Evolutionary conservation across 2,797 vertebrate species (phyloP).

Genomic region (Rhadinocentrus ornatus): DNA sequence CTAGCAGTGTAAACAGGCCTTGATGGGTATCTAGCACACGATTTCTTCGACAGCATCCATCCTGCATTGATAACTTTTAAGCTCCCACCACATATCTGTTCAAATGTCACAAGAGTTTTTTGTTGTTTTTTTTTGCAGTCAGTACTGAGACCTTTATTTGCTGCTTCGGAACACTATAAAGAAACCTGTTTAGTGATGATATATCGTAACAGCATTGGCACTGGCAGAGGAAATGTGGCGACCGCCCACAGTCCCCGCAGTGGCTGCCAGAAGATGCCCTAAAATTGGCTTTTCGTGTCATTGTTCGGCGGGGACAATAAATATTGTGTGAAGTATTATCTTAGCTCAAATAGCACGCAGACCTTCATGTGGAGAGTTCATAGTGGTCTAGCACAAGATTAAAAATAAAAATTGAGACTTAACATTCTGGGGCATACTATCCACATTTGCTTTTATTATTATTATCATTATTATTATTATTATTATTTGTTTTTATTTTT

Average conservation of each 20-base stretch:
- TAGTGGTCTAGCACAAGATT: neutral
- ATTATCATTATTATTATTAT: too few relatives aligned
- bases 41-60: constrained; percentile 60
- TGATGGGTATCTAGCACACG: constrained; percentile 19
- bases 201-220: constrained; percentile 32
- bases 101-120: neutral
- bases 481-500: too few relatives aligned
- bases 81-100: neutral
- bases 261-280: constrained; percentile 5
- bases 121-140: neutral
- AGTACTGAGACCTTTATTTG: neutral
- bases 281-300: neutral
- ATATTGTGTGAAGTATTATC: neutral
- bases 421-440: neutral
- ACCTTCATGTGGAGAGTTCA: neutral
- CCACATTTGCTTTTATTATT: too few relatives aligned
- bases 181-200: constrained; percentile 16
- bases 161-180: neutral
- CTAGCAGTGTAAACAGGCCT: constrained; percentile 76
- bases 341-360: neutral
- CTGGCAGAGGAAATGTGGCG: constrained; percentile 28
- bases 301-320: too few relatives aligned
- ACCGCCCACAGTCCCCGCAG: constrained; percentile 38
- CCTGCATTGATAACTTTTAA: constrained; percentile 8
- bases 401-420: neutral